phyloP scores from a whole-genome alignment of 2,888 invertebrate species.

The Drosophila ustulata region DNA sequence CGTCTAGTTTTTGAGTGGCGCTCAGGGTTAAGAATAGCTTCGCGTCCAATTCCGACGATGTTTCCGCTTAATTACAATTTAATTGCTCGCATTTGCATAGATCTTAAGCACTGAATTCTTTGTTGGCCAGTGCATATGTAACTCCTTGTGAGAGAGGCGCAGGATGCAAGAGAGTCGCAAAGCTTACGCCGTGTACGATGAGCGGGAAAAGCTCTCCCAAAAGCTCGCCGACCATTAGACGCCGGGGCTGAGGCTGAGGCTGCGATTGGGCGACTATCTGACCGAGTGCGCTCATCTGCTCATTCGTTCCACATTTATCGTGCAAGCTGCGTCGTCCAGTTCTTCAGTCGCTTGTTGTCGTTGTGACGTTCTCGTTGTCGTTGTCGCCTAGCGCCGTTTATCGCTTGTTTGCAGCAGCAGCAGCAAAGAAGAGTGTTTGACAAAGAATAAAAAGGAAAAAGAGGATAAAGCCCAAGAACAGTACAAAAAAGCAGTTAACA shows the following conservation, averaged over 20 bases:
- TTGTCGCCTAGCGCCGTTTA: slow-evolving; percentile 50
- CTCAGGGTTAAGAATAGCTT: slow-evolving; percentile 35
- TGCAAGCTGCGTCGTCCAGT: slow-evolving; percentile 55
- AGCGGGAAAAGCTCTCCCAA: slow-evolving; percentile 1
- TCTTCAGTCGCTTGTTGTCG: slow-evolving; percentile 64
- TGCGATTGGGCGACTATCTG: slow-evolving; percentile 18
- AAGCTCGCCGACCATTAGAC: slow-evolving; percentile 5
- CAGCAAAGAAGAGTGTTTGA: slow-evolving; percentile 17
- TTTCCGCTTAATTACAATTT: slow-evolving; percentile 26
- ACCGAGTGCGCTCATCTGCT: slow-evolving; percentile 42
- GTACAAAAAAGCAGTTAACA: slow-evolving; percentile 25
- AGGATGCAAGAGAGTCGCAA: slow-evolving; percentile 17
- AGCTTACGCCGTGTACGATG: not conserved
- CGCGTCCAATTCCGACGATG: not conserved
- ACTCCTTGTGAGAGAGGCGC: slow-evolving; percentile 6
- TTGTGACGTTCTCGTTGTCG: slow-evolving; percentile 46
- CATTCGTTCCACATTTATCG: slow-evolving; percentile 68
- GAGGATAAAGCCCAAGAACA: slow-evolving; percentile 2
- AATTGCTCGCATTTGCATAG: slow-evolving; percentile 35
- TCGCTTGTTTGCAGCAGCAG: slow-evolving; percentile 30
- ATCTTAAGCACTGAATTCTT: not conserved
- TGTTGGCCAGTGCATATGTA: slow-evolving; percentile 7
- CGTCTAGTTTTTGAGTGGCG: slow-evolving; percentile 13
- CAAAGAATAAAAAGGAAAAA: not conserved
- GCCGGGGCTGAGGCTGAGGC: not conserved